Evolutionary conservation across 1,140 invertebrate genomes (phyloP), one percentile per base, ranked within the genome.

Genomic region (Halictus rubicundus): DNA sequence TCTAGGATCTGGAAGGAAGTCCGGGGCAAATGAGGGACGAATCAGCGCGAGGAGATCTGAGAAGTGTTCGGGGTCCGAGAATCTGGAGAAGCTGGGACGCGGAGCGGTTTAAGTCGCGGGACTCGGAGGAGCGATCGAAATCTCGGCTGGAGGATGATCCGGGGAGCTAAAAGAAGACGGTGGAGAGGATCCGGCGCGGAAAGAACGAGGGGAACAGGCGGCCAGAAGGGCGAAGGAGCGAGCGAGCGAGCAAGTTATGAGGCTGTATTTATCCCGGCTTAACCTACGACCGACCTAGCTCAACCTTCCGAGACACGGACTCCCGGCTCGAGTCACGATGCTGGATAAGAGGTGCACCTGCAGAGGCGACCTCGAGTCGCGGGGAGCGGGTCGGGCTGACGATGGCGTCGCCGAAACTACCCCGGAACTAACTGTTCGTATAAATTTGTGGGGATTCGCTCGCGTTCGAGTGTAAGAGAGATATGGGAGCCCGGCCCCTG

Each of bases 361-460:
- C 27, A 61, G 61, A 83, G 74, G 23, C 12, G 37, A 12, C 19
- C 1, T 66, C 39, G 59, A 66, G 39, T 61, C 64, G n/a, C 52
- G 74, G n/a, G 25, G 49, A 16, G 16, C 9, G 61, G 49, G 16
- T 59, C 32, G 64, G 52, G 27, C 57, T 73, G 63, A 68, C 79
- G 74, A 57, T 80, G 57, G 66, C 32, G 60, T 23, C 69, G 63
- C 23, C 77, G 71, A 86, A 86, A 88, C 86, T 86, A 82, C 71
- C 74, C 68, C 61, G 84, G 82, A 83, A 87, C 83, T 88, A 87
- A 84, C 83, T 78, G 83, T 85, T 88, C 88, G 87, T 87, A 88
- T 88, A 88, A 88, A 89, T 89, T 89, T 85, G 79, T 69, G 74
- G 78, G 85, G 87, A 87, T 88, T 88, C 81, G 78, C 63, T 75